Base-by-base conservation (phyloP, 2,888 invertebrate genomes). In the Cryptus viduatorius region DNA sequence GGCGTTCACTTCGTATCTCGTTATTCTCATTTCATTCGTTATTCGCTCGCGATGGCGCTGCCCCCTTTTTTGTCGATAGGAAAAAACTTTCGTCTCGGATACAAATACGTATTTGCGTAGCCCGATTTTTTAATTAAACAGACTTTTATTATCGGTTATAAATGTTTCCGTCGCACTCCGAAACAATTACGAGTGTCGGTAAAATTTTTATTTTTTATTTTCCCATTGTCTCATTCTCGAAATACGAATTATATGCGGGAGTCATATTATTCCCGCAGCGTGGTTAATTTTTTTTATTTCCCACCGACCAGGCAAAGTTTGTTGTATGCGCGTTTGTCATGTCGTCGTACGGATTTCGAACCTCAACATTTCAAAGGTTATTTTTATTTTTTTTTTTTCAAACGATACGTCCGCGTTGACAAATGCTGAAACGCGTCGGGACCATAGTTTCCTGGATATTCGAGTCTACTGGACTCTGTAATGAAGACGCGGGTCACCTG, bases 401-500 rank as follows among this genome's bases (percentile, higher is more conserved):
- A 50, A 14, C 50, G 75, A 73, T 31, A 14, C 24, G 46, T 46
- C n/a, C n/a, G 14, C 56, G 44, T 24, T 44, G 71, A 44, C 19
- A 16, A 14, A 56, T 50, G 61, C 61, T 59, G 46, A 78, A 79
- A 83, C 72, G 69, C 72, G 50, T 59, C 73, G 56, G 69, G 64
- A 79, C 12, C 14, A 68, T 50, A 69, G 46, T 81, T 68, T 72
- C 73, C 44, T 73, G 65, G 69, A 80, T 75, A 50, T 42, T 46
- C 72, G 67, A 64, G 50, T 46, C 78, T 31, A 75, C 75, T 65
- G 69, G 65, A 76, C 81, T 69, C 75, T 37, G 67, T 67, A 67
- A 72, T 59, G 77, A 77, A 80, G 71, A 78, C 53, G 59, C 65
- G 65, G 37, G 69, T 56, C 31, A 46, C 75, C 79, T 75, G 78